These are phyloP conservation scores for Coilia nasus DNA, from an alignment of 2,797 vertebrate genomes.

Conservation along the genomic window DNA sequence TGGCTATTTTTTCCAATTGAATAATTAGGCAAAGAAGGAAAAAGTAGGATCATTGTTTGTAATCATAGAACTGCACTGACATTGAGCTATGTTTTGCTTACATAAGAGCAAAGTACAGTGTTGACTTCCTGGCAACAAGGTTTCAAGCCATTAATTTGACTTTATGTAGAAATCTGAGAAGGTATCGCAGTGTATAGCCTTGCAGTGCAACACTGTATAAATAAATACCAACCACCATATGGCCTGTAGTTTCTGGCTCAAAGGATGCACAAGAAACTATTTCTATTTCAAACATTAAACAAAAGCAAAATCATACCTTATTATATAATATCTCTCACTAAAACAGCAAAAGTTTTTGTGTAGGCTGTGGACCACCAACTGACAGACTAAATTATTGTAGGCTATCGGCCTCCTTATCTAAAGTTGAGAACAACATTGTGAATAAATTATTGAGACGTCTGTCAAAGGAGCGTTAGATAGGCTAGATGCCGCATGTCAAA, in stretches of 20 bases:
- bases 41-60: conserved; percentile 32
- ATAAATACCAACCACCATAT: conserved; percentile 17
- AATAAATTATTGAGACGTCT: background rate
- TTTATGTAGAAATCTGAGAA: conserved; percentile 24
- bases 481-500: background rate
- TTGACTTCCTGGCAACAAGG: conserved; percentile 22
- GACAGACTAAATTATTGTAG: background rate
- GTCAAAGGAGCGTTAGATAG: background rate
- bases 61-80: conserved; percentile 34
- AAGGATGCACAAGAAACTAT: background rate
- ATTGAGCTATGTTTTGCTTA: conserved; percentile 29
- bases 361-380: background rate
- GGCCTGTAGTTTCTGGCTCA: background rate
- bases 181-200: background rate
- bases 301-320: background rate
- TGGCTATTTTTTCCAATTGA: conserved; percentile 53
- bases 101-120: background rate
- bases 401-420: background rate
- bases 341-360: background rate
- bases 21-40: conserved; percentile 52
- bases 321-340: background rate
- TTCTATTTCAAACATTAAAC: background rate
- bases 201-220: conserved; percentile 3
- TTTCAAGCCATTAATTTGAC: conserved; percentile 1
- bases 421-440: background rate